Evolutionary conservation across 2,113 vertebrate species (phyloP).

Genomic region (Spermophilus dauricus): DNA sequence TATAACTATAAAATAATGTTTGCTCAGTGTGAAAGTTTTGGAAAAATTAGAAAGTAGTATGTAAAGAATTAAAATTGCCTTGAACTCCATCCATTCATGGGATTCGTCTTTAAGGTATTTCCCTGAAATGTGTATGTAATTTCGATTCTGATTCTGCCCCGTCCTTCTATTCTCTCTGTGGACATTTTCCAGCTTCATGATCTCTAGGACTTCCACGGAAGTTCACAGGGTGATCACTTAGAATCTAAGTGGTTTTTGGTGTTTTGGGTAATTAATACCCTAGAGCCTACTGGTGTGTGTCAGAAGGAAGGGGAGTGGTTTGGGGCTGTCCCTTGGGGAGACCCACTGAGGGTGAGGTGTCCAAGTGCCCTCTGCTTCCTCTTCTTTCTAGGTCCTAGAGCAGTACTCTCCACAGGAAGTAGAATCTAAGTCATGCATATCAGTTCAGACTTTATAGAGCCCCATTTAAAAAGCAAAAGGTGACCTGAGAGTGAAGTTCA

Average conservation of each 20-base stretch:
- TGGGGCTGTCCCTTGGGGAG: neutral
- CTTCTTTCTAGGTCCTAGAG: neutral
- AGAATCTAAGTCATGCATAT: neutral
- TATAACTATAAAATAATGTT: neutral
- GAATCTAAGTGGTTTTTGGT: neutral
- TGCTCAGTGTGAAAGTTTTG: neutral
- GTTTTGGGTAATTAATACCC: too few species aligned
- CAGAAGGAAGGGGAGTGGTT: neutral
- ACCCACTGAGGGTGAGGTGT: accelerated
- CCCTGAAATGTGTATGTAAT: too few species aligned
- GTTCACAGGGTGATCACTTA: neutral
- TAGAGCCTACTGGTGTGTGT: accelerated
- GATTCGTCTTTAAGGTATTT: neutral
- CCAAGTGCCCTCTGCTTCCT: neutral
- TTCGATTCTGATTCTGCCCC: neutral
- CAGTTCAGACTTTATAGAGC: neutral
- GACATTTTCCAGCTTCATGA: neutral
- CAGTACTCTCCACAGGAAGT: accelerated
- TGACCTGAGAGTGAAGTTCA: neutral
- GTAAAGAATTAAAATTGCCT: neutral
- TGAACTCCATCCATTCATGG: neutral
- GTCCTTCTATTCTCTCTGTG: neutral
- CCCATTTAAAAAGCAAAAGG: neutral
- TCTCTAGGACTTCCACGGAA: neutral
- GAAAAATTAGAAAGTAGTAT: neutral